Evolutionary conservation across 1,140 invertebrate genomes (phyloP).

Genomic region (Asbolus verrucosus): DNA sequence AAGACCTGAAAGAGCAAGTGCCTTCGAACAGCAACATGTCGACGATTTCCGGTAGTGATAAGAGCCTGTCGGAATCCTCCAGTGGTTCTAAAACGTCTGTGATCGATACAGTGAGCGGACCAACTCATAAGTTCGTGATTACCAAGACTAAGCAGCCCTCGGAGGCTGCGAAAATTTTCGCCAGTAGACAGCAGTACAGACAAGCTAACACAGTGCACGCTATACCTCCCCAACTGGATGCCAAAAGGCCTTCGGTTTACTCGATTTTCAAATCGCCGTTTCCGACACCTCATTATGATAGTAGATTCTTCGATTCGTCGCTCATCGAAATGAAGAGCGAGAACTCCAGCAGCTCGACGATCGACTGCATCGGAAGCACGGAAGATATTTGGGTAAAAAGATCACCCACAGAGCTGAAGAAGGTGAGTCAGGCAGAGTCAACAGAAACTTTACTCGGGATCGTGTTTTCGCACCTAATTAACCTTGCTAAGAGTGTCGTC

Average conservation of each 20-base stretch:
- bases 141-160: slow-evolving; percentile 62
- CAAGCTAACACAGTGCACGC: slow-evolving; percentile 75
- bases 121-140: slow-evolving; percentile 64
- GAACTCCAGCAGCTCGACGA: slow-evolving; percentile 73
- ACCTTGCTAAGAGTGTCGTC: background rate
- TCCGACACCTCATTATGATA: slow-evolving; percentile 79
- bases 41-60: slow-evolving; percentile 60
- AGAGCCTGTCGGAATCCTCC: slow-evolving; percentile 61
- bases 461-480: slow-evolving; percentile 7
- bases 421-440: slow-evolving; percentile 56
- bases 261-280: slow-evolving; percentile 67
- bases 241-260: slow-evolving; percentile 69
- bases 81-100: slow-evolving; percentile 62
- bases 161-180: slow-evolving; percentile 61
- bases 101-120: slow-evolving; percentile 62
- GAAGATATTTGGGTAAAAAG: slow-evolving; percentile 81
- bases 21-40: slow-evolving; percentile 58
- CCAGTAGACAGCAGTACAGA: slow-evolving; percentile 60
- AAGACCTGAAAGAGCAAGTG: slow-evolving; percentile 55
- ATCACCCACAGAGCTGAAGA: slow-evolving; percentile 65
- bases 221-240: slow-evolving; percentile 68
- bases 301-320: slow-evolving; percentile 83
- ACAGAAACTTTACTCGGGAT: no score
- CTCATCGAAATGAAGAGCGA: slow-evolving; percentile 84
- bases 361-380: slow-evolving; percentile 68